Evolutionary conservation across 2,797 vertebrate genomes (phyloP), one percentile per base, ranked within the genome.

Genomic region (Rhinogobio ventralis): DNA sequence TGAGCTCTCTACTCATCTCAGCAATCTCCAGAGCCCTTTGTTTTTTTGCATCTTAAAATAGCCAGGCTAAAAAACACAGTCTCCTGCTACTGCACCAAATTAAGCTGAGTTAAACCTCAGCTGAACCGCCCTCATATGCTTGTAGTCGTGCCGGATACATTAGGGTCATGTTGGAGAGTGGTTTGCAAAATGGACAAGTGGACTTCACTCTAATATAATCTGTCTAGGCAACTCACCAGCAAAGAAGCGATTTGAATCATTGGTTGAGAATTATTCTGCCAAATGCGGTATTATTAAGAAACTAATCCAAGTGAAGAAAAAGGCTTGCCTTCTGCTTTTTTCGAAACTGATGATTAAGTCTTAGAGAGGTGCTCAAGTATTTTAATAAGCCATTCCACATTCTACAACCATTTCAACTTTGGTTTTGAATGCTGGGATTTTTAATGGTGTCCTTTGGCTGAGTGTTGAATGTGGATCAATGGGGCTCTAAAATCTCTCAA

Each of bases 21-120:
- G 39, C 66, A 49, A 69, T 60, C 64, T 84, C 64, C 51, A 69
- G 64, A 78, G 82, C 64, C 82, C 60, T 66, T 68, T 66, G 33
- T 75, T 45, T 83, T 73, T 79, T 60, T 53, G 60, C 14, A 55
- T 86, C 75, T 82, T 66, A 39, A 83, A 75, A 74, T 45, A 76
- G 74, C 46, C 30, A 79, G 7, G 67, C 69, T 66, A 75, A 74
- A 81, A 74, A 82, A 69, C 46, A 83, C 39, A 75, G 30, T 42
- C 28, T 71, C 28, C 45, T n/a, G 28, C 42, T 72, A 84, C 66
- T 84, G 83, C 83, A 78, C 82, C 76, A 86, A 69, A 77, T 80
- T 33, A 79, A 74, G 62, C 73, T 57, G 15, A 81, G 28, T 81
- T 79, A 66, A 72, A 73, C 55, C 69, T 57, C 20, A 13, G 23